phyloP scores from a whole-genome alignment of 2,113 vertebrate genomes.

The Epinephelus fuscoguttatus region DNA sequence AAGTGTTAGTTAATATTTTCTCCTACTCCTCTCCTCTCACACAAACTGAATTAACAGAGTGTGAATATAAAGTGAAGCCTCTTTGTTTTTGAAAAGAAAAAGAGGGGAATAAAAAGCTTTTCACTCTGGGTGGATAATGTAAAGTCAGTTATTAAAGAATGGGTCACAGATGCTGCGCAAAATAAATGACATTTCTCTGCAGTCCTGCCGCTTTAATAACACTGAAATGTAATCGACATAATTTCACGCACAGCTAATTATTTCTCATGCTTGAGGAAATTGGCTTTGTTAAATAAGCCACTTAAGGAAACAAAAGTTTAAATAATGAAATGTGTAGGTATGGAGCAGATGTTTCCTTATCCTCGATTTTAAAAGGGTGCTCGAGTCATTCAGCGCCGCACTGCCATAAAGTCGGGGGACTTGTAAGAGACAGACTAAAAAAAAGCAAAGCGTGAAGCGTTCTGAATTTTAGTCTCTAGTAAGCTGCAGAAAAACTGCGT shows the following conservation, averaged over 20 bases:
- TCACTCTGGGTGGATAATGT: conserved; percentile 16
- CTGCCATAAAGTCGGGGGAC: background rate
- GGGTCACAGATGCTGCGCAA: conserved; percentile 48
- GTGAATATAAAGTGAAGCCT: background rate
- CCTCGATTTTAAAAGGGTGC: background rate
- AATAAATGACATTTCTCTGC: conserved; percentile 52
- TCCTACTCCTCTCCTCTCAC: no score
- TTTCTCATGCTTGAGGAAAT: conserved; percentile 22
- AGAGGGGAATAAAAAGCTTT: background rate
- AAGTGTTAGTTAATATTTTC: no score
- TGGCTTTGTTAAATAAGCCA: conserved; percentile 15
- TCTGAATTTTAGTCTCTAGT: background rate
- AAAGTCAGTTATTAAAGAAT: conserved; percentile 13
- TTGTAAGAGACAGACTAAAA: background rate
- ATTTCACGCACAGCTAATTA: conserved; percentile 51
- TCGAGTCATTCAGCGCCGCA: background rate
- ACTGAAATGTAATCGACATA: conserved; percentile 1
- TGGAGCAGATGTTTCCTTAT: background rate
- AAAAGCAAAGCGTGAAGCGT: background rate
- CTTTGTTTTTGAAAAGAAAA: background rate
- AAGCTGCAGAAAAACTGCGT: background rate
- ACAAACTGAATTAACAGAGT: background rate
- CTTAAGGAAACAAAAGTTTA: background rate
- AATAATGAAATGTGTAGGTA: background rate
- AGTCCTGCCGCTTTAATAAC: conserved; percentile 13